Conservation (phyloP, 2,797 vertebrate species). For the Sternarchorhynchus goeldii region DNA sequence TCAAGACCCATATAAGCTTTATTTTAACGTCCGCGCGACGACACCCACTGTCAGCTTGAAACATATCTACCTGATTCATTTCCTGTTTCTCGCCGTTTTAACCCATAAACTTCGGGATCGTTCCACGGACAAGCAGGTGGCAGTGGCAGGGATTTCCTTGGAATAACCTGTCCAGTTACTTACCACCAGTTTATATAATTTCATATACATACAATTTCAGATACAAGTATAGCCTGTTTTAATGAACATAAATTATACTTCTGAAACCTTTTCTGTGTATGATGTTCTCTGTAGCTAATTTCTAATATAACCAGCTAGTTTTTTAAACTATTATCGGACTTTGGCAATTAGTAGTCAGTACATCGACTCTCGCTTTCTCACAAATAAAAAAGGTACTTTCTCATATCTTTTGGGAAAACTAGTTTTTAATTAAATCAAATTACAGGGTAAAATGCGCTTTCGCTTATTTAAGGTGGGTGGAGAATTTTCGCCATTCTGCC, state of each 20-base stretch:
- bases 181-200: not conserved
- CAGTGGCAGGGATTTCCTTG: not conserved
- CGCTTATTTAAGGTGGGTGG: no score
- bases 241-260: no score
- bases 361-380: no score
- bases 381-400: not conserved
- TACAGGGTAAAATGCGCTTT: not conserved
- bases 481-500: no score
- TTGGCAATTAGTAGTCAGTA: no score
- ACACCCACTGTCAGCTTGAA: no score
- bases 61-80: constrained; percentile 8
- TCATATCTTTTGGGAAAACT: constrained; percentile 29
- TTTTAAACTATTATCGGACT: no score
- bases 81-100: constrained; percentile 43
- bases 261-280: not conserved
- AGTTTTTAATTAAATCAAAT: not conserved
- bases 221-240: no score
- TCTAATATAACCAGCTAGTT: no score
- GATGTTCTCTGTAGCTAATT: not conserved
- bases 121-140: constrained; percentile 21
- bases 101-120: constrained; percentile 24
- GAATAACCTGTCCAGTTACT: no score
- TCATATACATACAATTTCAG: not conserved
- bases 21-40: no score
- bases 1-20: no score